phyloP scores from a whole-genome alignment of 2,113 vertebrate species.

The Thamnaconus septentrionalis region DNA sequence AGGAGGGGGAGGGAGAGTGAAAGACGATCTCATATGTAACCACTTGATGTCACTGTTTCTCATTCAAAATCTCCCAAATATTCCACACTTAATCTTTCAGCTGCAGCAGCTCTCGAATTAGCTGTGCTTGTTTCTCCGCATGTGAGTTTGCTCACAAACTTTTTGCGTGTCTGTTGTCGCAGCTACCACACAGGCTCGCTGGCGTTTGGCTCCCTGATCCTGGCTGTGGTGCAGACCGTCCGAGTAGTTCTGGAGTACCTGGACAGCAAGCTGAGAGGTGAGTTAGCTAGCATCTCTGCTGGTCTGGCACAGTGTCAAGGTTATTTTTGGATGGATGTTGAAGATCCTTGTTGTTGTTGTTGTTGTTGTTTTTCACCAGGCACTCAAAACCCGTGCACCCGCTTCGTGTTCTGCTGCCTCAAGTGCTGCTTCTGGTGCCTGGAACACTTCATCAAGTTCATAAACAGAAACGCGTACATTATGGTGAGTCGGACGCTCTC shows the following conservation, averaged over 20 bases:
- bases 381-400: conserved; percentile 79
- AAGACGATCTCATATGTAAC: background rate
- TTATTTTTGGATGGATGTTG: background rate
- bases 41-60: background rate
- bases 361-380: conserved; percentile 66
- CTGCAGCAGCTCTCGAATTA: too few species aligned
- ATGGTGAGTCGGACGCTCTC: conserved; percentile 82
- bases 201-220: conserved; percentile 92
- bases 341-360: background rate
- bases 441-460: conserved; percentile 91
- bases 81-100: background rate
- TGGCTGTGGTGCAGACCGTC: conserved; percentile 85
- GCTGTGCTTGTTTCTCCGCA: too few species aligned
- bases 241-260: conserved; percentile 88
- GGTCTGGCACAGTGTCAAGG: background rate
- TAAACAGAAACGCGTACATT: conserved; percentile 97
- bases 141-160: background rate
- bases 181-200: conserved; percentile 96
- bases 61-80: background rate
- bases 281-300: background rate
- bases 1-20: too few species aligned
- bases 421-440: conserved; percentile 98
- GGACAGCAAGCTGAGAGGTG: conserved; percentile 88
- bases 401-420: conserved; percentile 89
- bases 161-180: conserved; percentile 27